Conservation (phyloP, 2,797 vertebrate species). For the Enteromius paludinosus region DNA sequence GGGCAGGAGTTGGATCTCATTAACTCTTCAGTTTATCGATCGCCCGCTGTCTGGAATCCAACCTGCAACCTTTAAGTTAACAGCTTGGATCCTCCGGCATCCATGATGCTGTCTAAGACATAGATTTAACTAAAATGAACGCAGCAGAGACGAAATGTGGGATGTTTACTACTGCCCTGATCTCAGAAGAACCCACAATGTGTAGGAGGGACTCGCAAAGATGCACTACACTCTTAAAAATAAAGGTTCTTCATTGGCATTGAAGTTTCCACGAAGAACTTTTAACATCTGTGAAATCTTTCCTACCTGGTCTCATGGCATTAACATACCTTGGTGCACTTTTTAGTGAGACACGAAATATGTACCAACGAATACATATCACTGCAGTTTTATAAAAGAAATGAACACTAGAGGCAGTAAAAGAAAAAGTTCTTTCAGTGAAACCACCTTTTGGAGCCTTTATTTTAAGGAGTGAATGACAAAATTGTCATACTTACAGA, state of each 20-base stretch:
- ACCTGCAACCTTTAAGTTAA: constrained; percentile 50
- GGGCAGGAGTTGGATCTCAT: constrained; percentile 46
- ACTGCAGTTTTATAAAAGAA: too few species aligned
- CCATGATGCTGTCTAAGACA: constrained; percentile 35
- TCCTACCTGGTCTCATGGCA: too few species aligned
- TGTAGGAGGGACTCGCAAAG: constrained; percentile 31
- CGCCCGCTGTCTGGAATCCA: constrained; percentile 29
- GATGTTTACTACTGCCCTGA: constrained; percentile 25
- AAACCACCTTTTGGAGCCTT: not conserved
- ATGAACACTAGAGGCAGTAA: too few species aligned
- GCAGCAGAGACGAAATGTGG: constrained; percentile 23
- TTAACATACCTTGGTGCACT: too few species aligned
- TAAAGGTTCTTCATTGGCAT: not conserved
- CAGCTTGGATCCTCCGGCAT: constrained; percentile 30
- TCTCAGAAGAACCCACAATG: not conserved
- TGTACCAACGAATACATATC: too few species aligned
- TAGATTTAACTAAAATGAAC: constrained; percentile 26
- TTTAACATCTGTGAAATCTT: not conserved
- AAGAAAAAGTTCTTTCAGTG: not conserved
- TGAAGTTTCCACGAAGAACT: not conserved
- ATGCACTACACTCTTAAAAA: not conserved
- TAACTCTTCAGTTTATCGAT: constrained; percentile 47
- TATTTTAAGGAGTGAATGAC: not conserved
- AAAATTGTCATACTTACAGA: constrained; percentile 83
- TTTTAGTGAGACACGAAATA: too few species aligned